A percentile compares a stretch with the other conserved stretches of the same genome.
Evolutionary conservation across 2,113 vertebrate genomes (phyloP).

Genomic region (Martes martes): DNA sequence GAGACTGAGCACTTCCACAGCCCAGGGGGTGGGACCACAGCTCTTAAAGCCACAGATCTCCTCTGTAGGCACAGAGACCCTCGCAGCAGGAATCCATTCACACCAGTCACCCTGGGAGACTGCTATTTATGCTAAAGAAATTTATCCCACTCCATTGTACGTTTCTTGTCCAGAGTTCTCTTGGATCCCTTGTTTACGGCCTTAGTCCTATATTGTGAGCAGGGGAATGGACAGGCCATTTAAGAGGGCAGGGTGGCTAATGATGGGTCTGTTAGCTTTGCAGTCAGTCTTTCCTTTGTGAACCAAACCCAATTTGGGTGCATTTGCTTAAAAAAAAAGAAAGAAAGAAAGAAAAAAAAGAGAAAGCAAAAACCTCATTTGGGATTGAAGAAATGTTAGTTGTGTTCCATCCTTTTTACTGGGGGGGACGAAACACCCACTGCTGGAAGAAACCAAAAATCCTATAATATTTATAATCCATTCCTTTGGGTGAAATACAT

Average conservation of each 20-base stretch:
- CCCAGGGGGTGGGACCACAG: slow-evolving; percentile 74
- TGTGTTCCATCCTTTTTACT: slow-evolving; percentile 45
- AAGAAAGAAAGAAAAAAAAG: not conserved
- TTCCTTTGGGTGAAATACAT: not conserved
- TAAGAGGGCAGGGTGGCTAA: slow-evolving; percentile 73
- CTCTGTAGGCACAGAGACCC: slow-evolving; percentile 77
- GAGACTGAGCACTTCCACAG: slow-evolving; percentile 69
- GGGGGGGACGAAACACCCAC: rapidly evolving
- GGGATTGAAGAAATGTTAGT: slow-evolving; percentile 56
- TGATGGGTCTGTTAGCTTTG: slow-evolving; percentile 73
- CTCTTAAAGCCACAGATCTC: slow-evolving; percentile 76
- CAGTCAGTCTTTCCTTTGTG: slow-evolving; percentile 72
- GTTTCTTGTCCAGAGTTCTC: slow-evolving; percentile 71
- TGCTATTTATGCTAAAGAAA: slow-evolving; percentile 79
- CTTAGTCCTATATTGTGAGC: slow-evolving; percentile 70
- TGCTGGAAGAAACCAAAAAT: not conserved
- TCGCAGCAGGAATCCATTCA: slow-evolving; percentile 76
- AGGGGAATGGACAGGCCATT: slow-evolving; percentile 67
- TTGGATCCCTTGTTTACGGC: slow-evolving; percentile 74
- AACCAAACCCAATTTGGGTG: slow-evolving; percentile 74
- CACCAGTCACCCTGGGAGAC: slow-evolving; percentile 78
- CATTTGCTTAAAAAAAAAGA: slow-evolving; percentile 62
- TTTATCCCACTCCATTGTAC: slow-evolving; percentile 77
- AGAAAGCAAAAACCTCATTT: slow-evolving; percentile 41
- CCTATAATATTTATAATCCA: slow-evolving; percentile 31